A percentile compares a stretch with the other conserved stretches of the same genome.
These are phyloP conservation scores for Hypotaenidia philippensis DNA, from an alignment of 2,797 vertebrate species.

Conservation along the genomic window DNA sequence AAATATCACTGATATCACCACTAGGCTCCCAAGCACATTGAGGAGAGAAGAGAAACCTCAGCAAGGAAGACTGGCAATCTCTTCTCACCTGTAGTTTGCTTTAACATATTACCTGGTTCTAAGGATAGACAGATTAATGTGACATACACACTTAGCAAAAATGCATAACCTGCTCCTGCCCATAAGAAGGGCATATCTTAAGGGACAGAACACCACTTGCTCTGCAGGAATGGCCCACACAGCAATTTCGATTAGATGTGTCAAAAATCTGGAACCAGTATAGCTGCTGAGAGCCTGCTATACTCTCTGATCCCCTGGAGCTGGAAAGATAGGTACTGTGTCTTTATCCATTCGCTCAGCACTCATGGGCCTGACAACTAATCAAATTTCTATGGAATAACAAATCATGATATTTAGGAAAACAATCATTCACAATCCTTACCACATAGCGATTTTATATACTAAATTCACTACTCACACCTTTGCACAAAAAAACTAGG, in stretches of 20 bases:
- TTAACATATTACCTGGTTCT: not conserved
- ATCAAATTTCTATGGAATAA: not conserved
- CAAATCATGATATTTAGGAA: not conserved
- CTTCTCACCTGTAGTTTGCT: not conserved
- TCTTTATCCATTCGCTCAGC: not conserved
- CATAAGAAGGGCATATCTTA: not conserved
- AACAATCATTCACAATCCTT: not conserved
- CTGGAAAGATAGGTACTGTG: not conserved
- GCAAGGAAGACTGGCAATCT: not conserved
- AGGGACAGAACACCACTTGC: not conserved
- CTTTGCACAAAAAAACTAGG: not conserved
- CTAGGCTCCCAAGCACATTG: not conserved
- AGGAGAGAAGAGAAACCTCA: not conserved
- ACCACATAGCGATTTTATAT: not conserved
- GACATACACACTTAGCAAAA: not conserved
- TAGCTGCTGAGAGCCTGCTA: not conserved
- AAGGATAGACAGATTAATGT: not conserved
- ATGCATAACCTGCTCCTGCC: not conserved
- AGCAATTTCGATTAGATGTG: not conserved
- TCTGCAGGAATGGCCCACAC: not conserved
- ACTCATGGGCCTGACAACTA: not conserved
- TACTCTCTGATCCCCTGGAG: not conserved
- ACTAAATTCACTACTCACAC: not conserved
- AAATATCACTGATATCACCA: not conserved
- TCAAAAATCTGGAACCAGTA: not conserved